Evolutionary conservation across 1,140 invertebrate genomes (phyloP), one percentile per base, ranked within the genome.

Genomic region (Hyphantria cunea): DNA sequence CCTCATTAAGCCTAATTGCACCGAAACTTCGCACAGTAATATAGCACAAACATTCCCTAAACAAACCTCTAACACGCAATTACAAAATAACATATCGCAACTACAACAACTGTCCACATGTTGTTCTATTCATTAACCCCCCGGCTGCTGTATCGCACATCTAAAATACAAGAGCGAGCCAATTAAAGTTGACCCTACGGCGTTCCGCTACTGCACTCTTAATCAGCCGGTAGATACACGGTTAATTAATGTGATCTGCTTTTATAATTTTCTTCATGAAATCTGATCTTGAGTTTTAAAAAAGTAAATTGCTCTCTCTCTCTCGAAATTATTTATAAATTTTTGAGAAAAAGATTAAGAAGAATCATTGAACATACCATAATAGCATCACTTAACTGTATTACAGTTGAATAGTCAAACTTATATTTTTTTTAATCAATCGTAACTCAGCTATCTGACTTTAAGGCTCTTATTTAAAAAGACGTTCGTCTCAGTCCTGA

Each of bases 131-230:
- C 84, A 85, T 87, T 87, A 85, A 87, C 84, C 84, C 45, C 78
- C 68, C 65, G 41, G 63, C 68, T 56, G 63, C 55, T 65, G 75
- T 85, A 87, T 87, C 84, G 76, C 76, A 76, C 74, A 85, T 87
- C 84, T 87, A 78, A 81, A 84, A 79, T 78, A 82, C 78, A 81
- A 72, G 69, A 69, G 72, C 55, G 55, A 73, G 74, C 82, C 84
- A 87, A 87, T 85, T 87, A 87, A 83, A 83, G 78, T 82, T 86
- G 80, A 86, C 84, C 84, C 80, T 66, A 71, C 74, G 68, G 68
- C 72, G 80, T 84, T 84, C 76, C 80, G 77, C 75, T 80, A 78
- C 74, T 82, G 81, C 74, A 84, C 82, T 83, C 84, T 86, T 87
- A 87, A 87, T 87, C 82, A 87, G 78, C 56, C 60, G 60, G 66